Evolutionary conservation across 2,888 invertebrate genomes (phyloP), one percentile per base, ranked within the genome.

Genomic region (Odontocolon sp.): DNA sequence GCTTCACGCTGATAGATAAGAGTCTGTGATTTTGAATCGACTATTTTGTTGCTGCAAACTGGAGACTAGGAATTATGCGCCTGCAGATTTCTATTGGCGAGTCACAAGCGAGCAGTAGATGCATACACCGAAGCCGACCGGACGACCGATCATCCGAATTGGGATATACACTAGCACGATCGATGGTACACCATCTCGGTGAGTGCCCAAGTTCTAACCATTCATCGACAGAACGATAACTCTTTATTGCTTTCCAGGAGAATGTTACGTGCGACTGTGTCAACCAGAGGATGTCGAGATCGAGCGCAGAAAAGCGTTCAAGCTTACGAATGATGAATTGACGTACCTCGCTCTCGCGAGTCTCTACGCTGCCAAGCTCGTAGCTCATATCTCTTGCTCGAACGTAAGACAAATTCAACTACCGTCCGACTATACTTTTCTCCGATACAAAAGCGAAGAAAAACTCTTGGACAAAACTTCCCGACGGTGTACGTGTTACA

Each of bases 1-100:
- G 96, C 78, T 91, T 96, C 33, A 96, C 96, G 88, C 95, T 97
- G 91, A 95, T 97, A 36, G 97, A 95, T 0, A 94, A 95, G 86
- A 96, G 96, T 80, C 91, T 97, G 96, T 97, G 91, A 93, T 95
- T 93, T 16, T 28, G 52, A 11, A 8, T 31, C 6, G 16, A 14
- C 14, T 8, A n/a, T n/a, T n/a, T n/a, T n/a, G n/a, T n/a, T n/a
- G n/a, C n/a, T n/a, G n/a, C n/a, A n/a, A n/a, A n/a, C n/a, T n/a
- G n/a, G n/a, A n/a, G n/a, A n/a, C n/a, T n/a, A n/a, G n/a, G n/a
- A n/a, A 18, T 54, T 9, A 18, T 33, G 18, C 9, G 31, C 56
- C 18, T 31, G 68, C 84, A 96, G 96, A 83, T 96, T 94, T 88
- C 92, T 95, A 11, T 93, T 97, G 86, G 95, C 95, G 9, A 93